Conservation (phyloP, 1,140 invertebrate species). For the Elysia chlorotica region DNA sequence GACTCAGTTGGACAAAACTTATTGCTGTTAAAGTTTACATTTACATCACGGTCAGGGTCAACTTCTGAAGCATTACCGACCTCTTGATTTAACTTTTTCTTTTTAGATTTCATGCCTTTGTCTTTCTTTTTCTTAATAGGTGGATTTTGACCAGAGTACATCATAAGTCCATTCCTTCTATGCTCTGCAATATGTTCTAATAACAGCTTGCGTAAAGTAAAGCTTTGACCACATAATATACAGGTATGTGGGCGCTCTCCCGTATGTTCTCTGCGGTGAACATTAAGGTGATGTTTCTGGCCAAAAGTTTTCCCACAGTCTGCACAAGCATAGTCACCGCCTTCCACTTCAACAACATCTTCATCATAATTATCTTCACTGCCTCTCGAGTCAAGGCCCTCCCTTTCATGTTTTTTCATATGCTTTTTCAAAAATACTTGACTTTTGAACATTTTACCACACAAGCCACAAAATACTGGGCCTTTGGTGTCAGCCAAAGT, state of each 20-base stretch:
- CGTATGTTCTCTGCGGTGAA: constrained; percentile 21
- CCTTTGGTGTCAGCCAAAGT: constrained; percentile 7
- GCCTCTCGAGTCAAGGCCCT: constrained; percentile 10
- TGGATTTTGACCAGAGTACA: too few species aligned
- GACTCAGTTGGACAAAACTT: too few species aligned
- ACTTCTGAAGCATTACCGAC: constrained; percentile 13
- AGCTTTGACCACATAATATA: constrained; percentile 25
- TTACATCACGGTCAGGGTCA: constrained; percentile 17
- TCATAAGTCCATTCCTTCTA: constrained; percentile 12
- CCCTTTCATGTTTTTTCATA: constrained; percentile 28
- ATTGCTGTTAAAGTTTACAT: too few species aligned
- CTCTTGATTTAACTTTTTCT: too few species aligned
- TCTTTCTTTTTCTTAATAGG: too few species aligned
- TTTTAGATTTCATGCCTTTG: too few species aligned
- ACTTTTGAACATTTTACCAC: constrained; percentile 29
- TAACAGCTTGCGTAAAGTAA: constrained; percentile 10
- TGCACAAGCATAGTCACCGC: constrained; percentile 23
- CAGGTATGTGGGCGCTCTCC: constrained; percentile 22
- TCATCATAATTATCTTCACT: constrained; percentile 20
- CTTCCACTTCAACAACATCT: constrained; percentile 22
- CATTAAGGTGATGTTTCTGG: constrained; percentile 24
- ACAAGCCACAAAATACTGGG: constrained; percentile 26
- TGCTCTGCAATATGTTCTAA: constrained; percentile 12
- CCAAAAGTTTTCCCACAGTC: constrained; percentile 26
- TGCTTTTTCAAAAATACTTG: constrained; percentile 28